Conservation (phyloP, 1,140 invertebrate genomes). For the Cecropterus lyciades region DNA sequence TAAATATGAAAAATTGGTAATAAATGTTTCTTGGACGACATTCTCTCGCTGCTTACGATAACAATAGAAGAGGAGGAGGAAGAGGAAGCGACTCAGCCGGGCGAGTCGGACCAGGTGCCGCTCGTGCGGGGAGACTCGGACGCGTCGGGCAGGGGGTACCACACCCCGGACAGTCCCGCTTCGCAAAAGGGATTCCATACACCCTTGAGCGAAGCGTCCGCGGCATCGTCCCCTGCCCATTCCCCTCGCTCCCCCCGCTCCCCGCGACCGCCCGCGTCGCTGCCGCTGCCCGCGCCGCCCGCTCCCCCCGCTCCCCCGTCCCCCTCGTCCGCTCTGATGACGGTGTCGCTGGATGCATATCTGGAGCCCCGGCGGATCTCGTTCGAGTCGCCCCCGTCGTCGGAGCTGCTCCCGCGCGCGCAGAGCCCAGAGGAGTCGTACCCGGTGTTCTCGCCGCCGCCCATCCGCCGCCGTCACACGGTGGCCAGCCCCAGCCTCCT, state of each 20-base stretch:
- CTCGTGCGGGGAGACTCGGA: conserved; percentile 75
- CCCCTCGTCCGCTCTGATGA: conserved; percentile 93
- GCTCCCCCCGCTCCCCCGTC: conserved; percentile 87
- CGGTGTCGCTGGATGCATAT: conserved; percentile 92
- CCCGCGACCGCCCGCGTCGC: conserved; percentile 64
- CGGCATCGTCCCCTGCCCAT: conserved; percentile 86
- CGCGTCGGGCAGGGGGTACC: conserved; percentile 68
- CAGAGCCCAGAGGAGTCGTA: conserved; percentile 91
- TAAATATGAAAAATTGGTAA: neutral
- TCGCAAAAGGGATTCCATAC: conserved; percentile 88
- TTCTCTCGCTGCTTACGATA: conserved; percentile 22
- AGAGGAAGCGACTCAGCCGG: conserved; percentile 64
- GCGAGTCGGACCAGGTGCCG: conserved; percentile 69
- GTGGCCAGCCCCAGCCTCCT: conserved; percentile 78
- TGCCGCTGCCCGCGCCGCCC: conserved; percentile 52
- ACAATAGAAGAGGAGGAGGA: conserved; percentile 50
- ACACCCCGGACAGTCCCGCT: conserved; percentile 77
- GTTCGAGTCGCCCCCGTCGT: conserved; percentile 90
- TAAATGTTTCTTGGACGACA: conserved; percentile 30
- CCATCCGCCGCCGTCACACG: conserved; percentile 82
- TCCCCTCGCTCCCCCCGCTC: conserved; percentile 76
- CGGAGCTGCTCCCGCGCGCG: conserved; percentile 87
- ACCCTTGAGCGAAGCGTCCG: conserved; percentile 87
- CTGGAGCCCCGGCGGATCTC: conserved; percentile 92
- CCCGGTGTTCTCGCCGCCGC: conserved; percentile 93